Conservation (phyloP, 37 sponge, comb jelly and placozoan genomes). For the Beroe forskalii region DNA sequence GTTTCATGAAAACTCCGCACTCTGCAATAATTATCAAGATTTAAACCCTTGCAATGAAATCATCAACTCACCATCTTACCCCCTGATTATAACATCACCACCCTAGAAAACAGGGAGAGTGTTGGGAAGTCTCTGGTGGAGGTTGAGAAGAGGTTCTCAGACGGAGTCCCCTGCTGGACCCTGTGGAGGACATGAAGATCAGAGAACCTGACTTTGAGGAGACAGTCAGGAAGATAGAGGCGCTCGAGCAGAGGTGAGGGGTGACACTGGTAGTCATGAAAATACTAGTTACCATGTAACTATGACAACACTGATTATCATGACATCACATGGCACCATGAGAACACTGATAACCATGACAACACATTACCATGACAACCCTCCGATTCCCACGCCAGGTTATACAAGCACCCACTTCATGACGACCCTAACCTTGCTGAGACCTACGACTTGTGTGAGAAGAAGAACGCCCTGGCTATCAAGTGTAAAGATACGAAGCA, state of each 20-base stretch:
- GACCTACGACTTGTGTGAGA: constrained; percentile 77
- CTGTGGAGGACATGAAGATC: constrained; percentile 91
- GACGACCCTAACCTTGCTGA: constrained; percentile 73
- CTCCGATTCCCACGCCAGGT: constrained; percentile 25
- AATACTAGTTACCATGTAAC: no score
- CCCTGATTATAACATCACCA: no score
- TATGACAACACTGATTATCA: no score
- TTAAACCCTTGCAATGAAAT: no score
- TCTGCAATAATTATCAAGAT: no score
- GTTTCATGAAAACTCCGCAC: no score
- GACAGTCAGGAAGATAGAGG: constrained; percentile 82
- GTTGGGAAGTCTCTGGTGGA: constrained; percentile 66
- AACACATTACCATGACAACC: no score
- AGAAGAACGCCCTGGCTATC: constrained; percentile 70
- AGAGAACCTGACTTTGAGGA: constrained; percentile 80
- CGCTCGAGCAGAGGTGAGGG: constrained; percentile 73
- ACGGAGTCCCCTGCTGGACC: constrained; percentile 85
- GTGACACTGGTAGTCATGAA: no score
- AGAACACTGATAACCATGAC: no score
- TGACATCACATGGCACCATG: no score
- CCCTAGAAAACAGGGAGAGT: constrained; percentile 61
- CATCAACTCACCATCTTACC: no score
- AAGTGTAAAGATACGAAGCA: constrained; percentile 57
- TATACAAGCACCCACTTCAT: constrained; percentile 81
- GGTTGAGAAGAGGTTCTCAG: constrained; percentile 84